Conservation (phyloP, 53 echinoderm and acorn worm genomes). For the Paracentrotus lividus region DNA sequence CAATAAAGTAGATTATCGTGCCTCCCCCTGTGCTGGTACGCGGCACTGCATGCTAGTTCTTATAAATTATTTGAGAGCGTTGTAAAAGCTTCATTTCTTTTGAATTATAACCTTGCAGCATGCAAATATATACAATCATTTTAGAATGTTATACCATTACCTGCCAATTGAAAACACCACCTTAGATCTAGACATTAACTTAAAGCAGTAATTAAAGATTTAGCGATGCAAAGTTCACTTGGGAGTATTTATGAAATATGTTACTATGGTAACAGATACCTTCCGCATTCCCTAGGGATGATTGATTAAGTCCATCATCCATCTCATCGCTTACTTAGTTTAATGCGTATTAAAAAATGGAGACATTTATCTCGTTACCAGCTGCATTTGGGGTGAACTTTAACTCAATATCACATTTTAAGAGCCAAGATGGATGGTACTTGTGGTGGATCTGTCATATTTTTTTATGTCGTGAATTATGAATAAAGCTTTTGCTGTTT, state of each 20-base stretch:
- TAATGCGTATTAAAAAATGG: neutral
- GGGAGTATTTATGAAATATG: slow-evolving; percentile 8
- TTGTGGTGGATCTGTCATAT: neutral
- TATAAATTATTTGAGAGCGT: too few species aligned
- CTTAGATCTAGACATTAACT: neutral
- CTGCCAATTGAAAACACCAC: neutral
- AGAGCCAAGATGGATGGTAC: neutral
- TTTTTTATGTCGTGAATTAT: neutral
- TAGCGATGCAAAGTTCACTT: neutral
- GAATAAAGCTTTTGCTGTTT: neutral
- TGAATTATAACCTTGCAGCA: too few species aligned
- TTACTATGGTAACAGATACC: slow-evolving; percentile 18
- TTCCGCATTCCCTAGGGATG: neutral
- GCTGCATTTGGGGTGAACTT: neutral
- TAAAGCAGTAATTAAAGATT: neutral
- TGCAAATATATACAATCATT: too few species aligned
- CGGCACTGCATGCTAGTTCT: too few species aligned
- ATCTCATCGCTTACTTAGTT: neutral
- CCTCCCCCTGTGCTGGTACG: too few species aligned
- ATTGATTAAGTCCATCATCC: slow-evolving; percentile 38
- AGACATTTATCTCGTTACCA: neutral
- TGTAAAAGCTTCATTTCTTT: too few species aligned
- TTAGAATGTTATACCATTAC: too few species aligned
- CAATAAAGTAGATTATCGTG: too few species aligned
- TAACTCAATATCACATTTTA: slow-evolving; percentile 8